Conservation (phyloP, 2,888 invertebrate genomes). For the Clunio marinus region DNA sequence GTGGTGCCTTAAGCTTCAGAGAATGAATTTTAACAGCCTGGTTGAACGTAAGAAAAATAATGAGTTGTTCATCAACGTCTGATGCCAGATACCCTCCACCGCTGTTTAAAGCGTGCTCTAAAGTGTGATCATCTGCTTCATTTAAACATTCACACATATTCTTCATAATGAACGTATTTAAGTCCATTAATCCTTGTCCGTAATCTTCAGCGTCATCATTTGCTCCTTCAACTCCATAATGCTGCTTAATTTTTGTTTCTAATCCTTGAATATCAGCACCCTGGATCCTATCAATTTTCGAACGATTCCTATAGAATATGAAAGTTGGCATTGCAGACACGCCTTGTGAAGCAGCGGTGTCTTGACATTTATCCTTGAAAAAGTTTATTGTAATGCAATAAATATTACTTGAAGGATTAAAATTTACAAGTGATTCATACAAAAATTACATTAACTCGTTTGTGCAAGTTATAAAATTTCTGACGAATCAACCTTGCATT, state of each 20-base stretch:
- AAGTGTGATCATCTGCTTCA: conserved; percentile 87
- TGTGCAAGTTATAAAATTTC: no score
- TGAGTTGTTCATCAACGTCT: conserved; percentile 92
- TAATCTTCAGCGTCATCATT: conserved; percentile 71
- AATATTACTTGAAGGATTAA: no score
- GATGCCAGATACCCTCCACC: conserved; percentile 72
- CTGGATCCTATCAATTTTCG: conserved; percentile 78
- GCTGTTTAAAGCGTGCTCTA: conserved; percentile 65
- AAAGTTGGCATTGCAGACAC: conserved; percentile 98
- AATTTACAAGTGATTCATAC: background rate
- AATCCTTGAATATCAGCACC: conserved; percentile 80
- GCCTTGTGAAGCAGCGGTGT: conserved; percentile 80
- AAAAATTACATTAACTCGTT: background rate
- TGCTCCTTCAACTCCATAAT: conserved; percentile 62
- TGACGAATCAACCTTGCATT: no score
- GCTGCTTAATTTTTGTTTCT: conserved; percentile 85
- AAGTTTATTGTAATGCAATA: background rate
- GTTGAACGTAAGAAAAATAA: conserved; percentile 80
- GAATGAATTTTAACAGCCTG: conserved; percentile 95
- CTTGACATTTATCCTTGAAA: conserved; percentile 71
- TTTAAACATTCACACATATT: conserved; percentile 93
- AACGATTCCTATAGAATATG: conserved; percentile 84
- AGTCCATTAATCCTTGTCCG: conserved; percentile 65
- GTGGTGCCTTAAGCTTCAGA: conserved; percentile 79
- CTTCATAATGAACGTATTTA: conserved; percentile 79